These are phyloP conservation scores for Cydia pomonella DNA, from an alignment of 1,140 invertebrate genomes.

Conservation along the genomic window DNA sequence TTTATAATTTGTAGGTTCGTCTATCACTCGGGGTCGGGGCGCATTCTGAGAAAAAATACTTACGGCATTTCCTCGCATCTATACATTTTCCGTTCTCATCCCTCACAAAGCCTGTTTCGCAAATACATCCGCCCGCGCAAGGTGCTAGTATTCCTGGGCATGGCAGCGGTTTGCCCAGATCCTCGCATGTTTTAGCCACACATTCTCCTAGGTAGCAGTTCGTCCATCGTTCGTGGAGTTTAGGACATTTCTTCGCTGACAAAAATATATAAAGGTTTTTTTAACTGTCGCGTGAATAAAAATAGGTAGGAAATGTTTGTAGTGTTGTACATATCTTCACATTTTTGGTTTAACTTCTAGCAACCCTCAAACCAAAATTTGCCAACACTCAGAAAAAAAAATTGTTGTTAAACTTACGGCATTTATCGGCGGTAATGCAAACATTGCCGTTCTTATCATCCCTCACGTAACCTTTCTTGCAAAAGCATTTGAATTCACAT, in stretches of 20 bases:
- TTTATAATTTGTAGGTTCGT: too few species aligned
- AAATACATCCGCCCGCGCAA: constrained; percentile 26
- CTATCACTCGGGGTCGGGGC: too few species aligned
- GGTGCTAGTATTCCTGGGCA: neutral
- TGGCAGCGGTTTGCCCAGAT: neutral
- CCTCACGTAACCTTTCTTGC: constrained; percentile 31
- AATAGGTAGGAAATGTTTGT: too few species aligned
- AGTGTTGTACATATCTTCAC: too few species aligned
- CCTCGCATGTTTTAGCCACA: neutral
- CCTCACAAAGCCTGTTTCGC: constrained; percentile 34
- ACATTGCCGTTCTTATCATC: neutral
- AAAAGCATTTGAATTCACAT: constrained; percentile 27
- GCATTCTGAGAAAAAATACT: too few species aligned
- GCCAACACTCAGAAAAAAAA: too few species aligned
- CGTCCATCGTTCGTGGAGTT: neutral
- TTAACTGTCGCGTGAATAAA: too few species aligned
- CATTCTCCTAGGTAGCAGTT: neutral
- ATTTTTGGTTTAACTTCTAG: too few species aligned
- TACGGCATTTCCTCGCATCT: neutral
- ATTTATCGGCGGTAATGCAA: constrained; percentile 1
- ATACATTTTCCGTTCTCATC: constrained; percentile 21
- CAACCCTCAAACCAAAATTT: too few species aligned
- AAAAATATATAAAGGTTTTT: neutral
- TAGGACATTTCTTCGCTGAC: neutral
- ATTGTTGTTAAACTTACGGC: constrained; percentile 26